Base-by-base conservation (phyloP, 2,888 invertebrate genomes). In the Apodemia duryi region DNA sequence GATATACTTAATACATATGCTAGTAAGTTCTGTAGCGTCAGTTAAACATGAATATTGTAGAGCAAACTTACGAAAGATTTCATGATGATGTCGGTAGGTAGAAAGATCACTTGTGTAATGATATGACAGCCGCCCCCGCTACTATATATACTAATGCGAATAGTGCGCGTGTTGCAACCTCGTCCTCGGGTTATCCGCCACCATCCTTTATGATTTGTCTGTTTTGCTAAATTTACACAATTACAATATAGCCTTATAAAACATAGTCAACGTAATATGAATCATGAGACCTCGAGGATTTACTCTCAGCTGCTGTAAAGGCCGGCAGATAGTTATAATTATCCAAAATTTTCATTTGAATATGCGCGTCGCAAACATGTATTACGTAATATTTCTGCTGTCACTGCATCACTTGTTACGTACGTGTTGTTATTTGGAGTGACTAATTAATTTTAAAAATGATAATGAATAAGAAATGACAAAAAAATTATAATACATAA, bases 41-140 rank as follows among this genome's bases (percentile, higher is more conserved):
- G 10, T 9, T 38, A 38, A 52, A 54, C 29, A 29, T 1, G 54
- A 21, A 57, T 28, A n/a, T n/a, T 11, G 46, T 6, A 10, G 21
- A 7, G 57, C 65, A 68, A 13, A 77, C 77, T 77, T 65, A 77
- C 76, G 64, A 75, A 74, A 13, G 65, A 35, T 63, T 68, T 70
- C 70, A 70, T 70, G 65, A 65, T 69, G 69, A 51, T 11, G 66
- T 35, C 62, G 64, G 43, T 61, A n/a, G 65, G 5, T 46, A 10
- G 32, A 32, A 3, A 46, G 46, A 46, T 41, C 11, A 41, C 46
- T 65, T 28, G 43, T 61, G 9, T 29, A 68, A 60, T 69, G 68
- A 65, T 61, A 38, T 11, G 57, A n/a, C 43, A 28, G 21, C 32
- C 9, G 43, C 35, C 35, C 32, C 29, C 46, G 62, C 63, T 43